These are phyloP conservation scores for Paramormyrops hopkinsi DNA, from an alignment of 2,797 vertebrate species.

Conservation along the genomic window DNA sequence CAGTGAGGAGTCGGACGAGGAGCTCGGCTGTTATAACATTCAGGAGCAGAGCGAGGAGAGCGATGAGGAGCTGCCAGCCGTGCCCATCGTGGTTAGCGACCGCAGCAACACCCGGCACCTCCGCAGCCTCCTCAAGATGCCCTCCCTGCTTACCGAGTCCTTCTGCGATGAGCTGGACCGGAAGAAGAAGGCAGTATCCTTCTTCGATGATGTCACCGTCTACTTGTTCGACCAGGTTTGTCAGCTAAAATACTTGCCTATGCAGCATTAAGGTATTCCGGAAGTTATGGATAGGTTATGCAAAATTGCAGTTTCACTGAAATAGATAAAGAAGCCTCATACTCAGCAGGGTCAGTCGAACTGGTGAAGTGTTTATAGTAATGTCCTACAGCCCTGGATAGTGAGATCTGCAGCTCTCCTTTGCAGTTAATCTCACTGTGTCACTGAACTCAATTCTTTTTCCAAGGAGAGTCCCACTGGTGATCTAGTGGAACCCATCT, in stretches of 20 bases:
- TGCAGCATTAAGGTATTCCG: neutral
- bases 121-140: slow-evolving; percentile 89
- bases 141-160: slow-evolving; percentile 68
- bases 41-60: slow-evolving; percentile 85
- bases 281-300: neutral
- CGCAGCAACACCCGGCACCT: slow-evolving; percentile 74
- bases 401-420: neutral
- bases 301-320: neutral
- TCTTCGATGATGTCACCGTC: slow-evolving; percentile 93
- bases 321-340: neutral
- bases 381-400: neutral
- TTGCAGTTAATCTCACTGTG: neutral
- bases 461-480: slow-evolving; percentile 86
- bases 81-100: slow-evolving; percentile 89
- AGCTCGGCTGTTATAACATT: slow-evolving; percentile 83
- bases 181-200: slow-evolving; percentile 94
- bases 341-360: neutral
- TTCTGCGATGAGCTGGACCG: slow-evolving; percentile 80
- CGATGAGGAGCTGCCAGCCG: slow-evolving; percentile 48
- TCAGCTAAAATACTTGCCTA: neutral
- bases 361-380: neutral
- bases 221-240: slow-evolving; percentile 96
- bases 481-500: slow-evolving; percentile 75
- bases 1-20: slow-evolving; percentile 89
- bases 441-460: slow-evolving; percentile 8